Conservation (phyloP, 1,140 invertebrate species). For the Daktulosphaira vitifoliae region DNA sequence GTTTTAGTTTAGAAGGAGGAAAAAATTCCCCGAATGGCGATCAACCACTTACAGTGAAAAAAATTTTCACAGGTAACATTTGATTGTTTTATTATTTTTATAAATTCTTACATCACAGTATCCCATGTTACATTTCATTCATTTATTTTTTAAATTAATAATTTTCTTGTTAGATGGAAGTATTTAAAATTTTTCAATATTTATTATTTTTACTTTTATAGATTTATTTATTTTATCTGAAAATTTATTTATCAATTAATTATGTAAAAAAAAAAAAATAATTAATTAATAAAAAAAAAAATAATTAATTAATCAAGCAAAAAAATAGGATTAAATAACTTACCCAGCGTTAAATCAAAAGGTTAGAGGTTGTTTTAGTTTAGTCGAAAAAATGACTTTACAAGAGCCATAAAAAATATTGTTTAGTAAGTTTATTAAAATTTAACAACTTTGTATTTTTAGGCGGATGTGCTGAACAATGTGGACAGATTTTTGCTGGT, state of each 20-base stretch:
- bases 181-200: background rate
- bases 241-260: too few relatives aligned
- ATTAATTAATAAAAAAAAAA: too few relatives aligned
- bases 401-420: too few relatives aligned
- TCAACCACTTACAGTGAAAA: slow-evolving; percentile 75
- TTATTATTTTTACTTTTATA: background rate
- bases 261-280: too few relatives aligned
- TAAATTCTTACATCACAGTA: background rate
- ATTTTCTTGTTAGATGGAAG: background rate
- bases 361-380: too few relatives aligned
- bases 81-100: background rate
- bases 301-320: too few relatives aligned
- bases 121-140: background rate
- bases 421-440: too few relatives aligned
- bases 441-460: slow-evolving; percentile 38
- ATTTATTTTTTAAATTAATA: background rate
- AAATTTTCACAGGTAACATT: slow-evolving; percentile 77
- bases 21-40: slow-evolving; percentile 80
- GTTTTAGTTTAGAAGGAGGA: slow-evolving; percentile 87
- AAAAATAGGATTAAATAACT: too few relatives aligned
- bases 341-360: too few relatives aligned
- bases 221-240: background rate
- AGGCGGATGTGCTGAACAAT: slow-evolving; percentile 87
- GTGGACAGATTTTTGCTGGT: slow-evolving; percentile 68
- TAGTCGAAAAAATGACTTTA: too few relatives aligned